Evolutionary conservation across 2,888 invertebrate species (phyloP), one percentile per base, ranked within the genome.

Genomic region (Itoplectis maculator): DNA sequence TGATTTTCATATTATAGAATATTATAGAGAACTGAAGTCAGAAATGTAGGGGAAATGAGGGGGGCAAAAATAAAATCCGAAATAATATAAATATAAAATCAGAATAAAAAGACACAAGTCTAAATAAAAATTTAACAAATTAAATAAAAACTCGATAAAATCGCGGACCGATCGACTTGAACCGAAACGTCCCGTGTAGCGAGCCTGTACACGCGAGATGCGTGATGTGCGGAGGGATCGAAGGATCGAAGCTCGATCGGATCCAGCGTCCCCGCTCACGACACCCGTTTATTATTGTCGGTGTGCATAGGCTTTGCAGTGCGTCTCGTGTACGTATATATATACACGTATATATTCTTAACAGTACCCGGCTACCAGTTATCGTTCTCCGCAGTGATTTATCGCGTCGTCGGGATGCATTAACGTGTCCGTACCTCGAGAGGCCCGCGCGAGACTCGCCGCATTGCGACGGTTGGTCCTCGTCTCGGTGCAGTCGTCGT

Each of bases 351-450:
- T 81, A 82, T 83, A 81, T 78, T 72, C 35, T 68, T 74, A 29
- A 42, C 42, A 13, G 37, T 40, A 20, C 29, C n/a, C 40, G 18
- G 40, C 61, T 63, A 42, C 49, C 45, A 56, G 9, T 54, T 42
- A 79, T 54, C 72, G 56, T 66, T 79, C 42, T 20, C 59, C 47
- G 56, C 72, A 29, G 79, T 84, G 87, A 87, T 87, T 87, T 86
- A 87, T 86, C 83, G 84, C 86, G 78, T 81, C 85, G 86, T 79
- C 83, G 84, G 59, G 79, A 86, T 79, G 86, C 85, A 87, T 87
- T 87, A 87, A 85, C 81, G 86, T 86, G 84, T 84, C 82, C 81
- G 86, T 84, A 76, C 78, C 83, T 86, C 70, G 65, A 79, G n/a
- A n/a, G n/a, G n/a, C n/a, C n/a, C n/a, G 70, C 74, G 45, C 40